Evolutionary conservation across 2,888 invertebrate genomes (phyloP).

Genomic region (Meganola albula): DNA sequence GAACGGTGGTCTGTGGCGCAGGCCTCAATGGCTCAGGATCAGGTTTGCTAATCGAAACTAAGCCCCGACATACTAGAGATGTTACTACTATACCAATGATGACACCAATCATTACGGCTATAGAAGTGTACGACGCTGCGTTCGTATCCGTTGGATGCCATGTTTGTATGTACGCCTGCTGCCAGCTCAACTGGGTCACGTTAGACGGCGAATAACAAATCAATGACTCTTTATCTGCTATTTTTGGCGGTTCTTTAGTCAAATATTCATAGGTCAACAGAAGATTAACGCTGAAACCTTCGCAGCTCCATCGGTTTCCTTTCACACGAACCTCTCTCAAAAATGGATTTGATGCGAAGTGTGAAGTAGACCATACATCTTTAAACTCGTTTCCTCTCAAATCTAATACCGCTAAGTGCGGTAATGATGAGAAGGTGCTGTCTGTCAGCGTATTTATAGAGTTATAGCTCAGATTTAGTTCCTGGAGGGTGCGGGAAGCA

Average conservation of each 20-base stretch:
- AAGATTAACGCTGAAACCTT: conserved; percentile 79
- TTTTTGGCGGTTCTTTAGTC: conserved; percentile 73
- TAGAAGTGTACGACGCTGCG: conserved; percentile 71
- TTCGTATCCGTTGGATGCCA: conserved; percentile 74
- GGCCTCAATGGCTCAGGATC: conserved; percentile 47
- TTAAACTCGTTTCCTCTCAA: conserved; percentile 85
- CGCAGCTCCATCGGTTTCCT: conserved; percentile 88
- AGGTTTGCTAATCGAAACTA: conserved; percentile 61
- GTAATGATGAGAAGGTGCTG: conserved; percentile 78
- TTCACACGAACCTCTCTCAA: conserved; percentile 79
- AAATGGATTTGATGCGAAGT: conserved; percentile 79
- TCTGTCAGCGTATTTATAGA: conserved; percentile 79
- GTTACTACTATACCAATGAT: conserved; percentile 75
- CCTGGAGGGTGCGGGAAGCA: conserved; percentile 77
- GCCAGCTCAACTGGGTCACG: conserved; percentile 82
- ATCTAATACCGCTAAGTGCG: conserved; percentile 80
- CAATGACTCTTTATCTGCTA: conserved; percentile 57
- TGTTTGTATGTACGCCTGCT: conserved; percentile 79
- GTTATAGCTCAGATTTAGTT: conserved; percentile 78
- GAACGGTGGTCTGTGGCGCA: conserved; percentile 58
- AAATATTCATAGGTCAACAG: conserved; percentile 79
- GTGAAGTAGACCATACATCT: conserved; percentile 77
- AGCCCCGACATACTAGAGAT: conserved; percentile 74
- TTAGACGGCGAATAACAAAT: conserved; percentile 82
- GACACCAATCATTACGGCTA: conserved; percentile 72